Percentiles rank a stretch among this genome's conserved stretches.
Evolutionary conservation across 2,888 invertebrate species (phyloP).

Genomic region (Branchinecta sandiegonensis): DNA sequence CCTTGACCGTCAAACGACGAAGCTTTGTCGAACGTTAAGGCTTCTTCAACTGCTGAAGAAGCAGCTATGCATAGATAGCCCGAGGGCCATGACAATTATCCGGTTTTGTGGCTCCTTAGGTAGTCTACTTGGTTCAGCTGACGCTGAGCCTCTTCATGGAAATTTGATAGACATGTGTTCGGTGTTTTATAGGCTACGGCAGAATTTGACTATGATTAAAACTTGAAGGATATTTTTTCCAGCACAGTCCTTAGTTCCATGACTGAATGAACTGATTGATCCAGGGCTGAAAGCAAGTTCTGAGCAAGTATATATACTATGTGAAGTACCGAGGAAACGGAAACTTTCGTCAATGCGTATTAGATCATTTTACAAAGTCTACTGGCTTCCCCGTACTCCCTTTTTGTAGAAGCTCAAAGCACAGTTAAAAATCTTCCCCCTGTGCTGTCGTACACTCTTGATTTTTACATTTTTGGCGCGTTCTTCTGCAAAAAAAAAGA

Average conservation of each 20-base stretch:
- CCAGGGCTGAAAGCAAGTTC: no score
- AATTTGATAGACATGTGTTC: neutral
- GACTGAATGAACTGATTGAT: no score
- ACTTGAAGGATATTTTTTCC: slow-evolving; percentile 13
- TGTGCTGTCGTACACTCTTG: neutral
- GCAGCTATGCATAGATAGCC: no score
- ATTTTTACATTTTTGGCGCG: neutral
- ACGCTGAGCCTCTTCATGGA: neutral
- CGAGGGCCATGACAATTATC: no score
- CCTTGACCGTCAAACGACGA: slow-evolving; percentile 8
- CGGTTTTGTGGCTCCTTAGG: slow-evolving; percentile 8
- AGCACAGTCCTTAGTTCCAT: neutral
- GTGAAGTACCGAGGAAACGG: neutral
- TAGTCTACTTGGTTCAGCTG: neutral
- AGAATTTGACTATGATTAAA: neutral
- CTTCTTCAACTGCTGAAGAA: slow-evolving; percentile 7
- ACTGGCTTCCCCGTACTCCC: neutral
- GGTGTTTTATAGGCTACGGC: no score
- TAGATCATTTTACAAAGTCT: neutral
- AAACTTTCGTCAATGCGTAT: neutral
- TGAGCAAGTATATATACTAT: no score
- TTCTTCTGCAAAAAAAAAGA: neutral
- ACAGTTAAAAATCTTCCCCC: neutral
- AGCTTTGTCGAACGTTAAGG: slow-evolving; percentile 1
- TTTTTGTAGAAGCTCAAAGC: neutral